Evolutionary conservation across 2,797 vertebrate genomes (phyloP).

Genomic region (Atherinosoma microstoma): DNA sequence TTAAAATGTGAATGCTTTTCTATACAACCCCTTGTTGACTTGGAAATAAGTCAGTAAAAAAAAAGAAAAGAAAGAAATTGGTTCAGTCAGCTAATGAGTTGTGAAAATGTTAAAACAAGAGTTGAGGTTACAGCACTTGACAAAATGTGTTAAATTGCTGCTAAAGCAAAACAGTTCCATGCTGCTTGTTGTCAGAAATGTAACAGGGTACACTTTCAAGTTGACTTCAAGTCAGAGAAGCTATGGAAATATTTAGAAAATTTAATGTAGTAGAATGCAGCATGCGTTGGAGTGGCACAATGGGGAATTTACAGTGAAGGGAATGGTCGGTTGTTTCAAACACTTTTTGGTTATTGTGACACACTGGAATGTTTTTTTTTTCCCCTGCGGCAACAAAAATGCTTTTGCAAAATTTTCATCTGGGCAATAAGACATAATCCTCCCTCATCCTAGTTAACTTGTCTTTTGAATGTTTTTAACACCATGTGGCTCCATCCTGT

Average conservation of each 20-base stretch:
- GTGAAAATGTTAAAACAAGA: neutral
- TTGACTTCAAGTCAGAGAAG: neutral
- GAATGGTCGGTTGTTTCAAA: no score
- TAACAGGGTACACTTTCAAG: neutral
- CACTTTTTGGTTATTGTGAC: no score
- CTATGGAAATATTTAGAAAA: neutral
- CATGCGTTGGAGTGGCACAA: neutral
- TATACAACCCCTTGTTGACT: neutral
- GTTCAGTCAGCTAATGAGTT: neutral
- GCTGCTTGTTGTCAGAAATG: neutral
- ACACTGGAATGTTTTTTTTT: no score
- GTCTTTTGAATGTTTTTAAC: conserved; percentile 30
- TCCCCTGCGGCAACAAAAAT: no score
- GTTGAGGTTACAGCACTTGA: neutral
- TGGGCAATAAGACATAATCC: conserved; percentile 7
- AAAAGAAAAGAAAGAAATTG: neutral
- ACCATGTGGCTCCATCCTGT: conserved; percentile 20
- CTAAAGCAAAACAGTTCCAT: neutral
- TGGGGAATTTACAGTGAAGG: no score
- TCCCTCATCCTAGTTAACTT: conserved; percentile 18
- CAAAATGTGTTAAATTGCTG: neutral
- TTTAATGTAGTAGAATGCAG: neutral
- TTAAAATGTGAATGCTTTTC: neutral
- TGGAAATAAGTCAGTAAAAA: neutral
- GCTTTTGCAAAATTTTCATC: no score